Base-by-base conservation (phyloP, 35 echinoderm and acorn worm species). In the Ophiothrix spiculata region DNA sequence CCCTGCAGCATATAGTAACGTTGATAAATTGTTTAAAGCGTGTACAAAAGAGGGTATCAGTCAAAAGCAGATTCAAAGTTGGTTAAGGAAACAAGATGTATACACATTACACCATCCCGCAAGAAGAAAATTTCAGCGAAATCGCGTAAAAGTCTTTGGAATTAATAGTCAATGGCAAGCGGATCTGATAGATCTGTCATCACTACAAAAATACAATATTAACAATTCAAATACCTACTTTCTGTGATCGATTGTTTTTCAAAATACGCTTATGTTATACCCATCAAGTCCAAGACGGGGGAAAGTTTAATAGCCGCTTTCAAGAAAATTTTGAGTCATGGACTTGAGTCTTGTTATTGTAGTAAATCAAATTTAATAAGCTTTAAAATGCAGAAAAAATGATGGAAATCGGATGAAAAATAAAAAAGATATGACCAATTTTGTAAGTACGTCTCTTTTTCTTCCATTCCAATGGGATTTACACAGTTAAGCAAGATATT, bases 91-190 rank as follows among this genome's bases (percentile, higher is more conserved):
- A 54, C 38, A 45, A 40, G 25, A 79, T 75, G 56, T n/a, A 21
- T 85, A 74, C n/a, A 88, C 86, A 1, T 46, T 80, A 80, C 86
- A 88, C 49, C 80, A 88, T 56, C 86, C 86, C 32, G 23, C 84
- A 1, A 36, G 88, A 56, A 76, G 80, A 41, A 36, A 75, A 46
- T 87, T 78, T 23, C 46, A 79, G 23, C 0, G 87, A 81, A 89
- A 81, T 82, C 38, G 49, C 17, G 79, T 82, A 10, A 69, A 29
- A 19, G 60, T 82, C 4, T 40, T 69, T 39, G 87, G 78, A 2
- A 82, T 89, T 12, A 69, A 89, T 41, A 23, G 56, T 74, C 49
- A 81, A 39, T 89, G 87, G 87, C 87, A 89, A 32, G 56, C 56
- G 17, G 87, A 89, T 74, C 79, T 89, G 3, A 79, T 89, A 54